A percentile compares a stretch with the other conserved stretches of the same genome.
These are phyloP conservation scores for Ennomos erosarius DNA, from an alignment of 2,888 invertebrate species.

Conservation along the genomic window DNA sequence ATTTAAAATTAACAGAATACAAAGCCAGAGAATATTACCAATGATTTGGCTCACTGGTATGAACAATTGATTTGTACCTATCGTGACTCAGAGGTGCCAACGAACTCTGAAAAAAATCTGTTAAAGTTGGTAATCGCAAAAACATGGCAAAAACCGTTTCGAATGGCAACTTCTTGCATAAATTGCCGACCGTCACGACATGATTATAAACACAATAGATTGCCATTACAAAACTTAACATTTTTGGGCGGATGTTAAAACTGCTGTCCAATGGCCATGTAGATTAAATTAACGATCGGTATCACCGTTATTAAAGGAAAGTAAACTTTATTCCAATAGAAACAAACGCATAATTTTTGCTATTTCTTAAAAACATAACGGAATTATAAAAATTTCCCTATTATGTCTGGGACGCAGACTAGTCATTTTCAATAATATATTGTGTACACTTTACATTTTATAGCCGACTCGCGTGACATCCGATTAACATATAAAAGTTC, in stretches of 20 bases:
- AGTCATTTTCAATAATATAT: slow-evolving; percentile 31
- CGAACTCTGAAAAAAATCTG: slow-evolving; percentile 28
- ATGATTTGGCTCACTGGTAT: slow-evolving; percentile 25
- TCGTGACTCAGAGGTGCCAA: slow-evolving; percentile 34
- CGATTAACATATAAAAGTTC: slow-evolving; percentile 51
- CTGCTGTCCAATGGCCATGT: slow-evolving; percentile 6
- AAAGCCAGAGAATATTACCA: slow-evolving; percentile 10
- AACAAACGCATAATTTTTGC: neutral
- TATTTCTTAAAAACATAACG: slow-evolving; percentile 15
- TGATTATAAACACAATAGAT: slow-evolving; percentile 6
- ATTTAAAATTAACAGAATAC: neutral
- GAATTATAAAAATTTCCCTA: slow-evolving; percentile 25
- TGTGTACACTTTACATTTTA: slow-evolving; percentile 38
- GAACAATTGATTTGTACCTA: slow-evolving; percentile 34
- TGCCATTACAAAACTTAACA: slow-evolving; percentile 2
- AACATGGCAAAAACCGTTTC: slow-evolving; percentile 28
- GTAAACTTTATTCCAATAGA: no score
- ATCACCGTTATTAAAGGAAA: slow-evolving; percentile 1
- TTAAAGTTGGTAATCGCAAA: slow-evolving; percentile 26
- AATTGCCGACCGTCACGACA: slow-evolving; percentile 15
- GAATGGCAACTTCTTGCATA: slow-evolving; percentile 23
- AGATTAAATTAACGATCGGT: neutral
- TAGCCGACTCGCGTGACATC: slow-evolving; percentile 37
- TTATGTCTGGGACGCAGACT: slow-evolving; percentile 25
- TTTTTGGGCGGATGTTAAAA: slow-evolving; percentile 8